These are phyloP conservation scores for Brotula barbata DNA, from an alignment of 2,797 vertebrate genomes.

Conservation along the genomic window DNA sequence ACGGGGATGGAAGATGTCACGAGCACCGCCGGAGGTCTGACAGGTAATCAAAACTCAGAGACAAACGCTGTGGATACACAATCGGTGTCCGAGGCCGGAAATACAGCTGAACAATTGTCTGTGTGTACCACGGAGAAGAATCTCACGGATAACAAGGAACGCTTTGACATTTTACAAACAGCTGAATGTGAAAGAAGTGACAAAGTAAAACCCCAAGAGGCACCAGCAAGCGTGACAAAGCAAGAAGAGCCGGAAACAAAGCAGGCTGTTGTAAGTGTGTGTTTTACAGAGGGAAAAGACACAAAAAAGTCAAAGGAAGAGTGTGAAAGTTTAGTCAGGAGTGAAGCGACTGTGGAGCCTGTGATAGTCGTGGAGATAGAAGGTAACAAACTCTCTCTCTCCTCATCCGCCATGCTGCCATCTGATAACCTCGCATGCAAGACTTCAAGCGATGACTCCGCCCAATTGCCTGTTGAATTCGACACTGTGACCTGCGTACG, in stretches of 20 bases:
- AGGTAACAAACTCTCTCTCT: slow-evolving; percentile 13
- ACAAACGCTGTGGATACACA: slow-evolving; percentile 36
- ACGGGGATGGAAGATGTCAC: slow-evolving; percentile 1
- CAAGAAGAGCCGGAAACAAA: slow-evolving; percentile 21
- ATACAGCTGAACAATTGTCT: slow-evolving; percentile 8
- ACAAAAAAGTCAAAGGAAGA: slow-evolving; percentile 28
- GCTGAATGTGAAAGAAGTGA: slow-evolving; percentile 24
- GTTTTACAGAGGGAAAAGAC: slow-evolving; percentile 32
- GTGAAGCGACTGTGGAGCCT: slow-evolving; percentile 7
- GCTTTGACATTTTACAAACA: slow-evolving; percentile 31
- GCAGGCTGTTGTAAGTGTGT: slow-evolving; percentile 5
- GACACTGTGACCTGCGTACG: slow-evolving; percentile 28
- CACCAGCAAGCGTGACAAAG: slow-evolving; percentile 34
- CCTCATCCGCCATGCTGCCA: slow-evolving; percentile 29
- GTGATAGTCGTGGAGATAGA: slow-evolving; percentile 40
- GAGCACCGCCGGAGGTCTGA: slow-evolving; percentile 25
- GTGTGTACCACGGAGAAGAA: slow-evolving; percentile 24
- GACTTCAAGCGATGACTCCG: slow-evolving; percentile 19
- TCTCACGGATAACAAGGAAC: slow-evolving; percentile 24
- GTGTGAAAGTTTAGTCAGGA: slow-evolving; percentile 21
- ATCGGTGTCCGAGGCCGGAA: not conserved
- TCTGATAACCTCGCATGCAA: slow-evolving; percentile 25
- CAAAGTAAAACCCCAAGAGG: slow-evolving; percentile 19
- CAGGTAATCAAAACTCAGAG: slow-evolving; percentile 14
- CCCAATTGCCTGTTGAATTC: slow-evolving; percentile 16